Evolutionary conservation across 2,888 invertebrate species (phyloP).

Genomic region (Catocala nupta): DNA sequence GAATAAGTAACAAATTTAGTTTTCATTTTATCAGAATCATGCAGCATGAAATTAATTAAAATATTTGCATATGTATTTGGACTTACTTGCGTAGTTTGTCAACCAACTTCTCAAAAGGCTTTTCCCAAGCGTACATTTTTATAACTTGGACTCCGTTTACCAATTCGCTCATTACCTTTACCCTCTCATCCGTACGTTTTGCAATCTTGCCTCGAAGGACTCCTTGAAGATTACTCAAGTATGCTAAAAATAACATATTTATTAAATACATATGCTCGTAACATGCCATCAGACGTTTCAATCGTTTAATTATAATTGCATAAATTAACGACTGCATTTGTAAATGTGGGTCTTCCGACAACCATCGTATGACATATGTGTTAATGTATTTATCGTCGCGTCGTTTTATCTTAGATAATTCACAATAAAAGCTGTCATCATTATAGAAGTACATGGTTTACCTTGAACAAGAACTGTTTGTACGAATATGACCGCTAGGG

Average conservation of each 20-base stretch:
- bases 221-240: constrained; percentile 80
- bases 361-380: constrained; percentile 24
- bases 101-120: constrained; percentile 91
- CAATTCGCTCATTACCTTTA: constrained; percentile 93
- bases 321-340: constrained; percentile 1
- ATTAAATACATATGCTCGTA: too few species aligned
- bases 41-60: too few species aligned
- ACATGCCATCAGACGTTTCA: too few species aligned
- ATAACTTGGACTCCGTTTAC: constrained; percentile 93
- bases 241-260: constrained; percentile 64
- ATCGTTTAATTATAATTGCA: background rate
- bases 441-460: constrained; percentile 44
- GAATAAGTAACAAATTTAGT: too few species aligned
- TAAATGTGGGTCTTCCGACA: constrained; percentile 25
- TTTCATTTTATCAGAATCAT: too few species aligned
- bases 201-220: constrained; percentile 88
- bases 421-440: constrained; percentile 12
- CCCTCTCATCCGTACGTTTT: constrained; percentile 90
- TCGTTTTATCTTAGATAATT: background rate
- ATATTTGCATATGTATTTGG: background rate
- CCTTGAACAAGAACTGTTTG: constrained; percentile 88
- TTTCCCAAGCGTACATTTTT: constrained; percentile 96
- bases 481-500: constrained; percentile 81
- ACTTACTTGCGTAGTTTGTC: constrained; percentile 89
- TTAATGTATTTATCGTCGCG: constrained; percentile 22